Percentiles rank a stretch among this genome's conserved stretches.
Evolutionary conservation across 2,888 invertebrate genomes (phyloP).

Genomic region (Onchidella celtica): DNA sequence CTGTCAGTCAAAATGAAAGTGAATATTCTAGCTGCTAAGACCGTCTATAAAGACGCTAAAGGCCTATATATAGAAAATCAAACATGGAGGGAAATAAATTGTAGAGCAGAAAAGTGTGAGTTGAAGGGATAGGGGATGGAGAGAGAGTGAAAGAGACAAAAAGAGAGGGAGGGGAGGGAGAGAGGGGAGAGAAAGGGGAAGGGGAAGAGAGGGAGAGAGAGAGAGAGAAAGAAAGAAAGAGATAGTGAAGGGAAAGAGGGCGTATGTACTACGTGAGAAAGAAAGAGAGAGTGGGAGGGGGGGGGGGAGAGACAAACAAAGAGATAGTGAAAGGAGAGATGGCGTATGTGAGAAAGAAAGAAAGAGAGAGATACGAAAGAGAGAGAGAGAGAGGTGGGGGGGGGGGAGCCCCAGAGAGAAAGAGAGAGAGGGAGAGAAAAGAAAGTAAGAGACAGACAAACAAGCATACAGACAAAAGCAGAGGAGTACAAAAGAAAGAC

Average conservation of each 20-base stretch:
- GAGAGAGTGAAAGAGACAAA: constrained; percentile 13
- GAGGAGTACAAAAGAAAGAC: too few species aligned
- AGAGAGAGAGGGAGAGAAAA: constrained; percentile 9
- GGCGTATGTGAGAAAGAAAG: background rate
- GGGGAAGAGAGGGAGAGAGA: constrained; percentile 26
- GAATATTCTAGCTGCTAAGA: too few species aligned
- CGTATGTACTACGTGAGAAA: background rate
- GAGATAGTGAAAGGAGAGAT: background rate
- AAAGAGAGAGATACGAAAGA: background rate
- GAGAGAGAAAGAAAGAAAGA: constrained; percentile 1
- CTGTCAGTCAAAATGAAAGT: too few species aligned
- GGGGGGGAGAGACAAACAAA: background rate
- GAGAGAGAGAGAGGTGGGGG: background rate
- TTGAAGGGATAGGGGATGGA: too few species aligned
- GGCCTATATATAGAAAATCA: too few species aligned
- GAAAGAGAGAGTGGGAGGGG: constrained; percentile 3
- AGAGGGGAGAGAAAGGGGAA: constrained; percentile 26
- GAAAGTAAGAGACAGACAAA: background rate
- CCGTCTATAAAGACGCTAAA: too few species aligned
- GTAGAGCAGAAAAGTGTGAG: too few species aligned
- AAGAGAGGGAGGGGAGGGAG: background rate
- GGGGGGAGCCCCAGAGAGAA: background rate
- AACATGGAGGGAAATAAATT: too few species aligned
- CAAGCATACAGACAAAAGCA: too few species aligned
- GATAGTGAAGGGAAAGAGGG: background rate